A percentile compares a stretch with the other conserved stretches of the same genome.
These are phyloP conservation scores for Druon quercuslanigerum DNA, from an alignment of 1,140 invertebrate genomes.

Conservation along the genomic window DNA sequence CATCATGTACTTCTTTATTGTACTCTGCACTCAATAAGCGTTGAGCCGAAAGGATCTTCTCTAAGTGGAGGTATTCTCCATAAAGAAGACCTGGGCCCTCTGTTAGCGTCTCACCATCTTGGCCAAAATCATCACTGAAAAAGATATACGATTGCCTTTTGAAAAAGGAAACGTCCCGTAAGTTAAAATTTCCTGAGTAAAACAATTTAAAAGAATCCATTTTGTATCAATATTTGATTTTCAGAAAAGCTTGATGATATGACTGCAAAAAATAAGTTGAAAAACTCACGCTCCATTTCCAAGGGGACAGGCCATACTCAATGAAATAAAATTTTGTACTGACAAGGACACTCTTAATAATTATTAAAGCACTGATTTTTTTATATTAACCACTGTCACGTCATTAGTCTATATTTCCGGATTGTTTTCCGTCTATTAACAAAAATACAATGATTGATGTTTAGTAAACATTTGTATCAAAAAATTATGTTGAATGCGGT, in stretches of 20 bases:
- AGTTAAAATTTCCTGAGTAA: too few species aligned
- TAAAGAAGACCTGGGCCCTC: conserved; percentile 86
- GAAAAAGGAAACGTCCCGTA: too few species aligned
- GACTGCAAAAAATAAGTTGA: background rate
- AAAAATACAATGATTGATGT: too few species aligned
- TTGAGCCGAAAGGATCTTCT: conserved; percentile 92
- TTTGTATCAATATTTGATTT: background rate
- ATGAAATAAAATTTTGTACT: conserved; percentile 26
- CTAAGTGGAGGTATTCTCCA: conserved; percentile 91
- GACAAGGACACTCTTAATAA: background rate
- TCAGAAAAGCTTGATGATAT: background rate
- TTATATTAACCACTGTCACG: background rate
- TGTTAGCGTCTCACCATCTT: conserved; percentile 77
- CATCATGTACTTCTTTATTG: conserved; percentile 89
- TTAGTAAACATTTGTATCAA: too few species aligned
- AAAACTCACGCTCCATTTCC: conserved; percentile 60
- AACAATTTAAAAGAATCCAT: too few species aligned
- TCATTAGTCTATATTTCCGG: too few species aligned
- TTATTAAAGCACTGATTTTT: background rate
- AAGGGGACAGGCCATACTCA: conserved; percentile 60
- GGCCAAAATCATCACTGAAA: conserved; percentile 61
- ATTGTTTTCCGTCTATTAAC: too few species aligned
- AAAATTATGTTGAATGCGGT: background rate
- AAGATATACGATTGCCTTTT: background rate
- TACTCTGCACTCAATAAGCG: conserved; percentile 85